A percentile compares a stretch with the other conserved stretches of the same genome.
phyloP scores from a whole-genome alignment of 2,113 vertebrate genomes.

The Chaenogobius annularis region DNA sequence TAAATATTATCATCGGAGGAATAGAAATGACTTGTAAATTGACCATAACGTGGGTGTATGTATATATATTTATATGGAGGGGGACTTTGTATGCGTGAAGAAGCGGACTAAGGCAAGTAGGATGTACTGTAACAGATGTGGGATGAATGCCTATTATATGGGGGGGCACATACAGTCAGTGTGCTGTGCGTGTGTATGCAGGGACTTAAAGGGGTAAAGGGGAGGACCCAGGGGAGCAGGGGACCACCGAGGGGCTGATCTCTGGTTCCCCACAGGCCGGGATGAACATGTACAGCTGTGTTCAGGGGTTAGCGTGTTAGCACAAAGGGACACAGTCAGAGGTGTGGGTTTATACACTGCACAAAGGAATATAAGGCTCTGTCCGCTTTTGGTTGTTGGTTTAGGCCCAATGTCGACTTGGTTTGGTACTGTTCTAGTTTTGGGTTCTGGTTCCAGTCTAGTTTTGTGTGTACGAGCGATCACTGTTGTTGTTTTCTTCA shows the following conservation, averaged over 20 bases:
- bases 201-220: conserved; percentile 19
- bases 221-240: conserved; percentile 56
- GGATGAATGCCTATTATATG: conserved; percentile 64
- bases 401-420: too few species aligned
- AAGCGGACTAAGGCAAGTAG: conserved; percentile 41
- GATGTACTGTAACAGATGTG: conserved; percentile 63
- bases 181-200: conserved; percentile 18
- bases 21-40: conserved; percentile 66
- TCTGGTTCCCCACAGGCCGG: conserved; percentile 49
- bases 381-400: too few species aligned
- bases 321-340: conserved; percentile 47
- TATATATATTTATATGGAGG: too few species aligned
- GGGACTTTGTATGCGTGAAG: conserved; percentile 52
- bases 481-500: too few species aligned
- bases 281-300: conserved; percentile 69
- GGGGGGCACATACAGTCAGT: conserved; percentile 19
- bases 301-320: conserved; percentile 62
- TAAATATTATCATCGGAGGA: conserved; percentile 67
- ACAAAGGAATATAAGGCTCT: background rate
- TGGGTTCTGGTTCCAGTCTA: too few species aligned
- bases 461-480: too few species aligned
- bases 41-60: conserved; percentile 52
- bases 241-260: conserved; percentile 49
- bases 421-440: too few species aligned
- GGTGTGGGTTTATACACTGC: conserved; percentile 15